Conservation (phyloP, 1,140 invertebrate species). For the Streblospio benedicti region DNA sequence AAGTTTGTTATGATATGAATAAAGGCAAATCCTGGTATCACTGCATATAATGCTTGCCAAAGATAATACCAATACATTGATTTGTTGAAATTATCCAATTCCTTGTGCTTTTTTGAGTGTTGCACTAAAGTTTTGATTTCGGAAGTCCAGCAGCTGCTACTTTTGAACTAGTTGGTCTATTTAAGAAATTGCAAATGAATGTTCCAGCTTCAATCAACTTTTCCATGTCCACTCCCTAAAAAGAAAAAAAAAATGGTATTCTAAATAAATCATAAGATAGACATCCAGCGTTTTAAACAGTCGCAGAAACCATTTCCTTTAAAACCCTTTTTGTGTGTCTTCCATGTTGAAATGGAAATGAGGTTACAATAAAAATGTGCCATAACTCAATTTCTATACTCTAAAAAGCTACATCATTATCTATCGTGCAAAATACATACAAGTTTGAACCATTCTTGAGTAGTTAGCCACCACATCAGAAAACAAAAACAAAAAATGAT, state of each 20-base stretch:
- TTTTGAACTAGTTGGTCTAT: slow-evolving; percentile 68
- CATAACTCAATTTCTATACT: background rate
- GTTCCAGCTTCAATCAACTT: slow-evolving; percentile 71
- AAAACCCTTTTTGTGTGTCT: background rate
- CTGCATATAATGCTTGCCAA: too few relatives aligned
- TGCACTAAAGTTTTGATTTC: too few relatives aligned
- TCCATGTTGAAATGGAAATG: background rate
- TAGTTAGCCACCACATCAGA: too few relatives aligned
- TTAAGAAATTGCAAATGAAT: slow-evolving; percentile 69
- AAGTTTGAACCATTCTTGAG: too few relatives aligned
- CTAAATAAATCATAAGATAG: slow-evolving; percentile 5
- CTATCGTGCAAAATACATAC: too few relatives aligned
- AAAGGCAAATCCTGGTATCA: too few relatives aligned
- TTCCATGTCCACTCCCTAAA: slow-evolving; percentile 65
- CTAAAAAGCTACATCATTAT: background rate
- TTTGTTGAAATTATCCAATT: too few relatives aligned
- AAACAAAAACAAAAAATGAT: too few relatives aligned
- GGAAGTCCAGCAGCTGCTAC: too few relatives aligned
- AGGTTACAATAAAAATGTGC: background rate
- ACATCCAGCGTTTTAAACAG: background rate
- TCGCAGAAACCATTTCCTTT: background rate
- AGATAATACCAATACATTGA: too few relatives aligned
- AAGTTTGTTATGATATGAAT: too few relatives aligned
- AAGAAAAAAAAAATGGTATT: slow-evolving; percentile 8
- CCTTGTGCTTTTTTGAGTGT: too few relatives aligned